Evolutionary conservation across 2,888 invertebrate genomes (phyloP).

Genomic region (Allacma fusca): DNA sequence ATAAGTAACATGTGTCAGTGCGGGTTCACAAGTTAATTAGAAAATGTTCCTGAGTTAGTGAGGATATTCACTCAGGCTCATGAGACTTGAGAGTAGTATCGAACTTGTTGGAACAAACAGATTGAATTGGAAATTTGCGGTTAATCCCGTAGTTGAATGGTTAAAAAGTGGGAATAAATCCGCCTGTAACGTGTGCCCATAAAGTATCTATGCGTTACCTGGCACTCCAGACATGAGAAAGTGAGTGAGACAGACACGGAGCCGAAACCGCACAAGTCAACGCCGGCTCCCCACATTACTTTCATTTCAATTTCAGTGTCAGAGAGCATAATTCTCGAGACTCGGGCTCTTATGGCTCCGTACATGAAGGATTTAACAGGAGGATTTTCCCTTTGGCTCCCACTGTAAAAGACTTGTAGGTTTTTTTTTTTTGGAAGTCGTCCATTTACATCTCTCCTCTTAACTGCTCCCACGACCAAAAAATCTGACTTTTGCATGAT

Average conservation of each 20-base stretch:
- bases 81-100: too few relatives aligned
- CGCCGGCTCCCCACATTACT: not conserved
- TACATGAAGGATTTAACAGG: not conserved
- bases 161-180: not conserved
- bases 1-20: too few relatives aligned
- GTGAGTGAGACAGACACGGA: not conserved
- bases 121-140: too few relatives aligned
- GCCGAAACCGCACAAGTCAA: conserved; percentile 14
- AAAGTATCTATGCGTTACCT: too few relatives aligned
- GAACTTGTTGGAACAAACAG: too few relatives aligned
- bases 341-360: not conserved
- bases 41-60: too few relatives aligned
- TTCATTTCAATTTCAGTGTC: conserved; percentile 18
- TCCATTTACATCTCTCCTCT: conserved; percentile 27
- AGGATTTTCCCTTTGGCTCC: not conserved
- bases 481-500: not conserved
- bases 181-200: not conserved
- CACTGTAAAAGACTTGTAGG: not conserved
- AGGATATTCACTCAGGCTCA: too few relatives aligned
- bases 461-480: not conserved
- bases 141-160: too few relatives aligned
- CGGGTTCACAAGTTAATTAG: too few relatives aligned
- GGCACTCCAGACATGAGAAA: conserved; percentile 2
- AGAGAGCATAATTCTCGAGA: conserved; percentile 10
- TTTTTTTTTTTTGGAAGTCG: conserved; percentile 32